A percentile compares a stretch with the other conserved stretches of the same genome.
phyloP scores from a whole-genome alignment of 2,888 invertebrate genomes.

The Chamaedrilus cognettii region DNA sequence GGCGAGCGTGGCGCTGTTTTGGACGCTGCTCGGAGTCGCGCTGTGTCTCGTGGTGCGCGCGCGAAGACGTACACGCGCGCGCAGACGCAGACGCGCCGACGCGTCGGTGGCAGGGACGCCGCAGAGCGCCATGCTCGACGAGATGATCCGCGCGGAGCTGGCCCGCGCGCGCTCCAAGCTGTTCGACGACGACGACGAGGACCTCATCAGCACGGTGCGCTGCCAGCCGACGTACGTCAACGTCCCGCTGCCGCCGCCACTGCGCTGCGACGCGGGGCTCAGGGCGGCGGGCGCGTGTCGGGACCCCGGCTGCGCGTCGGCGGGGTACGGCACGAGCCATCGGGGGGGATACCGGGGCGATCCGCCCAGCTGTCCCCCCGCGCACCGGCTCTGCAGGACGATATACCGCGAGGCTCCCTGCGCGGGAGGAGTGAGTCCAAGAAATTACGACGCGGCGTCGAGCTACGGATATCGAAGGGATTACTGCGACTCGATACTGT shows the following conservation, averaged over 20 bases:
- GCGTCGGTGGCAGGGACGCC: constrained; percentile 13
- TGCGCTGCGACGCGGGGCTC: neutral
- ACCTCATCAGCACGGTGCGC: neutral
- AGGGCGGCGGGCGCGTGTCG: neutral
- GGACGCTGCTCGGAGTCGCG: constrained; percentile 11
- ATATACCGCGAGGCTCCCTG: neutral
- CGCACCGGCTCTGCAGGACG: no score
- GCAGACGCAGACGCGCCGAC: constrained; percentile 3
- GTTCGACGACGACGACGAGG: constrained; percentile 8
- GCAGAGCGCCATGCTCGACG: constrained; percentile 19
- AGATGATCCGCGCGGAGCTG: constrained; percentile 19
- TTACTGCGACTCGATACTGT: constrained; percentile 4
- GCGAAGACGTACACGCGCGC: constrained; percentile 5
- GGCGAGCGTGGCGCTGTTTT: constrained; percentile 12
- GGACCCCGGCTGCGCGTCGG: neutral
- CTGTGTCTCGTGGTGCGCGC: constrained; percentile 17
- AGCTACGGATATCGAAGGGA: no score
- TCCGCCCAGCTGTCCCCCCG: neutral
- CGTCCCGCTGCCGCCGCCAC: constrained; percentile 5
- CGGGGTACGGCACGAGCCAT: neutral
- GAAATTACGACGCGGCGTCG: neutral
- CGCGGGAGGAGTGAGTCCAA: neutral
- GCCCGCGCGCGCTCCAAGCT: constrained; percentile 14
- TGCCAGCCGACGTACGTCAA: constrained; percentile 14
- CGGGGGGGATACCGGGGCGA: neutral